These are phyloP conservation scores for Rhamphomyia laevipes DNA, from an alignment of 2,888 invertebrate genomes.

Conservation along the genomic window DNA sequence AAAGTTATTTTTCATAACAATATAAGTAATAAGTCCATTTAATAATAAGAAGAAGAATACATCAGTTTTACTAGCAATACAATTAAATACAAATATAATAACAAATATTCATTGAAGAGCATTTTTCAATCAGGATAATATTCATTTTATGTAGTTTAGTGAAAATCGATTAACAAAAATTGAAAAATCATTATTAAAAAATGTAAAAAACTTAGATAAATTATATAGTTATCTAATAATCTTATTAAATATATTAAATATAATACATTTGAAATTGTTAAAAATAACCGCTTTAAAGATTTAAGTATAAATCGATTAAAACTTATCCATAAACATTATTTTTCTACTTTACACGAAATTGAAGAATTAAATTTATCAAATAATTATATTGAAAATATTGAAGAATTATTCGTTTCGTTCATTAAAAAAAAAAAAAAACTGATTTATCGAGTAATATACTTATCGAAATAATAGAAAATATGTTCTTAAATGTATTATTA, in stretches of 20 bases:
- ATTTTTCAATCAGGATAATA: conserved; percentile 64
- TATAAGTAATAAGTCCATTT: not conserved
- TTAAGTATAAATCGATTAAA: conserved; percentile 64
- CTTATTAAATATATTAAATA: conserved; percentile 70
- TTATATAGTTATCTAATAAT: conserved; percentile 75
- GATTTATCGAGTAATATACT: conserved; percentile 72
- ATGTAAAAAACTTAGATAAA: conserved; percentile 64
- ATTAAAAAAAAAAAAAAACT: conserved; percentile 57
- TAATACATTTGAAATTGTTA: conserved; percentile 66
- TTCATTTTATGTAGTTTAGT: conserved; percentile 80
- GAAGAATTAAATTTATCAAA: conserved; percentile 68
- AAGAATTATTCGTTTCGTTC: conserved; percentile 61
- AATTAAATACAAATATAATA: conserved; percentile 67
- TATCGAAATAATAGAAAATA: conserved; percentile 55
- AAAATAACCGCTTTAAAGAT: conserved; percentile 65
- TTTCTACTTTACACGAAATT: conserved; percentile 61
- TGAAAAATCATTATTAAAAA: conserved; percentile 63
- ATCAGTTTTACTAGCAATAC: conserved; percentile 66
- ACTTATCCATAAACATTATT: conserved; percentile 58
- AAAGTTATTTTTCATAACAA: conserved; percentile 66
- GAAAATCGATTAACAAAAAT: conserved; percentile 66
- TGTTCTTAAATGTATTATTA: conserved; percentile 64
- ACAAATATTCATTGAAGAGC: conserved; percentile 67
- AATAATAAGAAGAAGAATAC: conserved; percentile 13
- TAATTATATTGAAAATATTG: conserved; percentile 58